Evolutionary conservation across 2,113 vertebrate genomes (phyloP).

Genomic region (Antigone vipio): DNA sequence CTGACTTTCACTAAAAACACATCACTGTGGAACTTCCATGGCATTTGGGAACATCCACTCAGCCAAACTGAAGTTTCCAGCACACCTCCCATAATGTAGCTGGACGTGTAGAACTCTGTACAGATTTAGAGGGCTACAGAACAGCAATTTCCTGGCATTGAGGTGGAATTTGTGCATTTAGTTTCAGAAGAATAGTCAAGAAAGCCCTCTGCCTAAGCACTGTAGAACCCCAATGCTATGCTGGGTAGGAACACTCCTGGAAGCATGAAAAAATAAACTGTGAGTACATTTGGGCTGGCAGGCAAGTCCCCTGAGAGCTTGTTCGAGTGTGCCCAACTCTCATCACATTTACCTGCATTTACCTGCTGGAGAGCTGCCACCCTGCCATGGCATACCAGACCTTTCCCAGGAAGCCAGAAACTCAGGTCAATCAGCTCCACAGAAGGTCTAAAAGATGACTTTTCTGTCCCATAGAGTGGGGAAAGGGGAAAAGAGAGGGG

Average conservation of each 20-base stretch:
- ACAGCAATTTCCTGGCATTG: not conserved
- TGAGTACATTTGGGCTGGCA: fast-evolving
- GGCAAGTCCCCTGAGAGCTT: too few relatives aligned
- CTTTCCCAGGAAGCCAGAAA: not conserved
- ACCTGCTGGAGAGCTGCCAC: not conserved
- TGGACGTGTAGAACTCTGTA: not conserved
- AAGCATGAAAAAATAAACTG: not conserved
- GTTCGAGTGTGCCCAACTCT: not conserved
- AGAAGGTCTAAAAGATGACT: not conserved
- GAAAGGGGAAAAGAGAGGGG: not conserved
- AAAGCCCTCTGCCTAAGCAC: not conserved
- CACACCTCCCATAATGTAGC: too few relatives aligned
- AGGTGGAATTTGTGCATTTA: not conserved
- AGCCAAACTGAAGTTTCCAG: not conserved
- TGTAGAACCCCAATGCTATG: not conserved
- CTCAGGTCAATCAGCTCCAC: fast-evolving
- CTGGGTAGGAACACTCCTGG: not conserved
- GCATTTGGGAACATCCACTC: not conserved
- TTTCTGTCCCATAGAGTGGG: too few relatives aligned
- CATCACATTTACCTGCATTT: not conserved
- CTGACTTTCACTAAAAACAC: not conserved
- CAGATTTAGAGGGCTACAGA: not conserved
- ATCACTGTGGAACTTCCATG: not conserved
- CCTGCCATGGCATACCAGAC: not conserved
- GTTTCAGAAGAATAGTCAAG: not conserved